Evolutionary conservation across 2,888 invertebrate genomes (phyloP).

Genomic region (Miltochrista miniata): DNA sequence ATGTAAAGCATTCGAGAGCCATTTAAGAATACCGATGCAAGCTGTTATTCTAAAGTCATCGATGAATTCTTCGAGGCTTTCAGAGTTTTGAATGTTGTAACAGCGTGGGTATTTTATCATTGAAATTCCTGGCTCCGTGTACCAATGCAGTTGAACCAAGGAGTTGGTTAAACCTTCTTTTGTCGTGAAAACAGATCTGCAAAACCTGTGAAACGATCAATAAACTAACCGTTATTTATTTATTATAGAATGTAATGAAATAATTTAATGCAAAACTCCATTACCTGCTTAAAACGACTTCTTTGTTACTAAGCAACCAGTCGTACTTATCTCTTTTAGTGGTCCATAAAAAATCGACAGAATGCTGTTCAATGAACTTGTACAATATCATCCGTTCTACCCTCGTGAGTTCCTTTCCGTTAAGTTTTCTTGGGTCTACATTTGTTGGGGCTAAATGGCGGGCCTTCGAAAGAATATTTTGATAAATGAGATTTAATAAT

Average conservation of each 20-base stretch:
- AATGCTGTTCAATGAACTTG: slow-evolving; percentile 90
- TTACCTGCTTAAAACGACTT: slow-evolving; percentile 80
- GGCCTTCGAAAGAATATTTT: slow-evolving; percentile 45
- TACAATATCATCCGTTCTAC: slow-evolving; percentile 89
- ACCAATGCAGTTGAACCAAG: slow-evolving; percentile 93
- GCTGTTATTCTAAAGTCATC: slow-evolving; percentile 96
- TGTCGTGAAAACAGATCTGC: slow-evolving; percentile 94
- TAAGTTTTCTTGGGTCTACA: slow-evolving; percentile 69
- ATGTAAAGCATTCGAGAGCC: slow-evolving; percentile 85
- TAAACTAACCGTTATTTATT: neutral
- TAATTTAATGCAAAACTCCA: neutral
- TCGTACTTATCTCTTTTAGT: slow-evolving; percentile 92
- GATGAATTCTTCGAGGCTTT: slow-evolving; percentile 91
- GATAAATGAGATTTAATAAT: neutral
- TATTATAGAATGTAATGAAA: neutral
- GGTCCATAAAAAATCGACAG: slow-evolving; percentile 96
- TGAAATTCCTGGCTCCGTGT: slow-evolving; percentile 91
- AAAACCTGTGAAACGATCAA: slow-evolving; percentile 88
- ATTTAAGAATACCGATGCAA: slow-evolving; percentile 92
- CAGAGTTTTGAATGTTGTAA: slow-evolving; percentile 91
- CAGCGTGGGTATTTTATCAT: slow-evolving; percentile 93
- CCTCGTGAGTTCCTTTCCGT: slow-evolving; percentile 81
- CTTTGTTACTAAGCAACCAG: slow-evolving; percentile 84
- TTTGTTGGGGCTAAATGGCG: slow-evolving; percentile 63
- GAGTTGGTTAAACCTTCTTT: slow-evolving; percentile 94